A percentile compares a stretch with the other conserved stretches of the same genome.
phyloP scores from a whole-genome alignment of 2,113 vertebrate species.

The Osmerus eperlanus region DNA sequence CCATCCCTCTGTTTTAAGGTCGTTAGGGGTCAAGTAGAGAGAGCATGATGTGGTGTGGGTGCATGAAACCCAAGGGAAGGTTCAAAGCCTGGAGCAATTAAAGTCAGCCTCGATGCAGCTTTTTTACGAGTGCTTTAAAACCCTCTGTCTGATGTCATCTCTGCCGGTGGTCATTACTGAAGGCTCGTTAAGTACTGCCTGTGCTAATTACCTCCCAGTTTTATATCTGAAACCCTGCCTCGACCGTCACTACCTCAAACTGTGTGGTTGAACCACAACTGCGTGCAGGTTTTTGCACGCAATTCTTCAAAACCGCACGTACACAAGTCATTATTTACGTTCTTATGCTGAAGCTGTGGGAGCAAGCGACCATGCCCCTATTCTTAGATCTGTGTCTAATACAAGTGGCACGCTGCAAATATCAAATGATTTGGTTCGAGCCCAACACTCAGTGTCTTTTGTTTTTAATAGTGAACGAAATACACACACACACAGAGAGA shows the following conservation, averaged over 20 bases:
- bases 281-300: not conserved
- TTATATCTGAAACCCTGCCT: constrained; percentile 49
- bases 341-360: too few species aligned
- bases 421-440: too few species aligned
- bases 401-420: too few species aligned
- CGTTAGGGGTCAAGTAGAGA: too few species aligned
- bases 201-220: constrained; percentile 55
- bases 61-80: constrained; percentile 23
- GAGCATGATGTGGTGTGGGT: not conserved
- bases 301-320: not conserved
- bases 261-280: too few species aligned
- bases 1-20: too few species aligned
- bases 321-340: not conserved
- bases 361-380: too few species aligned
- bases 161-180: constrained; percentile 57
- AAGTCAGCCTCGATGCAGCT: constrained; percentile 31
- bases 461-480: not conserved
- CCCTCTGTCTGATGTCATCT: constrained; percentile 47
- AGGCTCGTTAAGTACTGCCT: constrained; percentile 50
- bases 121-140: constrained; percentile 58
- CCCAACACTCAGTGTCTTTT: not conserved
- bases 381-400: too few species aligned
- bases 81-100: constrained; percentile 45
- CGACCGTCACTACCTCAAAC: not conserved
- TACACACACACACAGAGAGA: constrained; percentile 25